Evolutionary conservation across 2,888 invertebrate genomes (phyloP), one percentile per base, ranked within the genome.

Genomic region (Drosophila paramelanica): DNA sequence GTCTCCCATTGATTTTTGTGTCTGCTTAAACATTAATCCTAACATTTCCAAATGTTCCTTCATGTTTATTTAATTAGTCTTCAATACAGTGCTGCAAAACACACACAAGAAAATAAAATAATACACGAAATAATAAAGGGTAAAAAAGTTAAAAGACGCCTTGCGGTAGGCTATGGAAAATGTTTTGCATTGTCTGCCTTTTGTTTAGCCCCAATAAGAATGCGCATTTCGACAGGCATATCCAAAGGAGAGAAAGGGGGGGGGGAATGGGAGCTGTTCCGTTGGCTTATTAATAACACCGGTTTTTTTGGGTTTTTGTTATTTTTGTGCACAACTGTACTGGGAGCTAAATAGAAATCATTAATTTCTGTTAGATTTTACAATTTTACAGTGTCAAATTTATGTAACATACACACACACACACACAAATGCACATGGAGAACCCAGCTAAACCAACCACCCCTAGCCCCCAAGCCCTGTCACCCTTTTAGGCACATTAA

Each of bases 351-450:
- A 75, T 67, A 79, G 79, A 79, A 83, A 89, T 81, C 83, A 89
- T 84, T 84, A 89, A 87, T 84, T 89, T 87, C 85, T 67, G 71
- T 84, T 84, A 84, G 89, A 84, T 89, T 83, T 86, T 75, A 82
- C 66, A 83, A 81, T 77, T 81, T 81, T 73, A 87, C 87, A 83
- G 89, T 83, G 83, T 83, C 87, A 86, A 89, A 88, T 83, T 89
- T 86, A 70, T 86, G 66, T 83, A 72, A 11, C 60, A 47, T 45
- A 43, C 65, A 42, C 56, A 73, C 36, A 53, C n/a, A 17, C 17
- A 31, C 39, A 46, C 59, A 68, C 27, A 51, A 55, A 36, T 45
- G 20, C 23, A 53, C 45, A 68, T 59, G 31, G 1, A 27, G 14
- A 51, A 31, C 31, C 31, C 39, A 62, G 39, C 10, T 31, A 66